A percentile compares a stretch with the other conserved stretches of the same genome.
These are phyloP conservation scores for Germaria angustata DNA, from an alignment of 2,888 invertebrate species.

Conservation along the genomic window DNA sequence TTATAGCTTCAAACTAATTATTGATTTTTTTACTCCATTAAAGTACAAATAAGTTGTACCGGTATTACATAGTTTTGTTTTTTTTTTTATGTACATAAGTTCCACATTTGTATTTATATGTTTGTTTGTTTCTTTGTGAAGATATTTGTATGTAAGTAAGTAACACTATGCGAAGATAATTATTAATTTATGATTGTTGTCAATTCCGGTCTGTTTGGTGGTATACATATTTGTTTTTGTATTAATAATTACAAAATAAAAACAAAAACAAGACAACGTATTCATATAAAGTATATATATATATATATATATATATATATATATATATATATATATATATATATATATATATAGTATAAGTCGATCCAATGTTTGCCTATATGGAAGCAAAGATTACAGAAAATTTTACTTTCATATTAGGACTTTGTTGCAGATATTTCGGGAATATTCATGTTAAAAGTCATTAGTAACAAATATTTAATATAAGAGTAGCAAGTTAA, in stretches of 20 bases:
- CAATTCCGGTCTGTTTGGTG: slow-evolving; percentile 66
- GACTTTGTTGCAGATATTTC: too few relatives aligned
- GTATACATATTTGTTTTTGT: slow-evolving; percentile 57
- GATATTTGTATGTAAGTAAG: neutral
- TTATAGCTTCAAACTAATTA: slow-evolving; percentile 29
- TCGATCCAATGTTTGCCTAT: neutral
- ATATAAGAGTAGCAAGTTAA: too few relatives aligned
- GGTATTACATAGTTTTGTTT: neutral
- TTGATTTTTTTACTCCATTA: slow-evolving; percentile 25
- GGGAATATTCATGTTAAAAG: too few relatives aligned
- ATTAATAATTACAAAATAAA: slow-evolving; percentile 15
- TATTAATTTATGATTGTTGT: slow-evolving; percentile 51
- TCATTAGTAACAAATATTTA: too few relatives aligned
- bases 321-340: neutral
- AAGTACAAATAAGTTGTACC: neutral
- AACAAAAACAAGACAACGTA: slow-evolving; percentile 2
- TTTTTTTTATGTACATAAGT: neutral
- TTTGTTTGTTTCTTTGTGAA: neutral
- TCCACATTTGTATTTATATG: too few relatives aligned
- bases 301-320: neutral
- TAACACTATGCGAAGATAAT: neutral
- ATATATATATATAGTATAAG: neutral
- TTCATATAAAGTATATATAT: too few relatives aligned
- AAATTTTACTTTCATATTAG: too few relatives aligned
- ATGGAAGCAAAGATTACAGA: neutral